Percentiles rank a stretch among this genome's conserved stretches.
Conservation (phyloP, 2,113 vertebrate genomes). For the Octodon degus region DNA sequence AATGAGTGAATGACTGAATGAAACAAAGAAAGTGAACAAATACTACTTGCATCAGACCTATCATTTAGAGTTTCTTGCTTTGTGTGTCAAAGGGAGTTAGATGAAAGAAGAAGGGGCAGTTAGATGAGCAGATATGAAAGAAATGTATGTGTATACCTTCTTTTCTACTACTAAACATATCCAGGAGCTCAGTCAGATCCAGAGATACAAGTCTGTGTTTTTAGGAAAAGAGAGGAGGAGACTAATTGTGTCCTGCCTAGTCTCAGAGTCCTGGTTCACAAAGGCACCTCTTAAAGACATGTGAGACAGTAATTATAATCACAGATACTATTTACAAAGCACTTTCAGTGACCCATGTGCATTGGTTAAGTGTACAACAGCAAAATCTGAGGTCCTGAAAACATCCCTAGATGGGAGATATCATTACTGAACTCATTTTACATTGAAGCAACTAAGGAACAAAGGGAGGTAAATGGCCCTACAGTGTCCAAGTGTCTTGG, state of each 20-base stretch:
- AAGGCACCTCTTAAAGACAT: background rate
- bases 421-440: background rate
- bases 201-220: background rate
- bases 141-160: background rate
- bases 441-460: background rate
- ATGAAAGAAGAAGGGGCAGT: background rate
- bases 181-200: background rate
- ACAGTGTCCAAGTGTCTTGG: background rate
- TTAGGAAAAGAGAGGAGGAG: background rate
- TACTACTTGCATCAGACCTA: background rate
- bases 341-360: background rate
- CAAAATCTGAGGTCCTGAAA: background rate
- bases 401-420: background rate
- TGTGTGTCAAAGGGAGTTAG: background rate
- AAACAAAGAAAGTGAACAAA: background rate
- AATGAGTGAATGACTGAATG: background rate
- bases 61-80: background rate
- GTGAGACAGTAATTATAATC: background rate
- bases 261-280: background rate
- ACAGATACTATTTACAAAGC: background rate
- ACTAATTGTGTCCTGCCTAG: background rate
- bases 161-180: accelerated
- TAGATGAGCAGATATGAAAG: too few species aligned
- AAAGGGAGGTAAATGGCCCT: background rate
- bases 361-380: background rate